Conservation (phyloP, 2,797 vertebrate species). For the Silurus aristotelis region DNA sequence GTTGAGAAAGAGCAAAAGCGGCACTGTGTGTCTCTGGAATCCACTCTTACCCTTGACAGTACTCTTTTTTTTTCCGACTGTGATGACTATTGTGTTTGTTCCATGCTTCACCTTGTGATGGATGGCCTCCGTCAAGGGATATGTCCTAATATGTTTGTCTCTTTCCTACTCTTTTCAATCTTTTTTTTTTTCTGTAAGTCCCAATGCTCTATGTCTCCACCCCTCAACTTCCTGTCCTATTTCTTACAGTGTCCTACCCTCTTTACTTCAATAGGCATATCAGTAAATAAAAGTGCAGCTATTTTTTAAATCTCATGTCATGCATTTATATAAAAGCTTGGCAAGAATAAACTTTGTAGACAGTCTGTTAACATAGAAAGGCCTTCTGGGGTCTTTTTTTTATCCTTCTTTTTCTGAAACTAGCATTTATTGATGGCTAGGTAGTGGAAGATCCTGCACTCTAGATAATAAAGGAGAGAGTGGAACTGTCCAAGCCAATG, state of each 20-base stretch:
- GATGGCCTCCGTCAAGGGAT: conserved; percentile 35
- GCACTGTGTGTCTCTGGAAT: conserved; percentile 28
- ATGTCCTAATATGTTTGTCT: conserved; percentile 35
- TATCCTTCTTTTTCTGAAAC: conserved; percentile 23
- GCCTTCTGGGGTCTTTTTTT: neutral
- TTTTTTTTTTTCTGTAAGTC: conserved; percentile 17
- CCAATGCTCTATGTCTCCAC: neutral
- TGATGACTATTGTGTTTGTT: conserved; percentile 36
- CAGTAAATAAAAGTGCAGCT: conserved; percentile 16
- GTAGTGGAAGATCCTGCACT: conserved; percentile 49
- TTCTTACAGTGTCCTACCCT: neutral
- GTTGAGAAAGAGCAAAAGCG: conserved; percentile 17
- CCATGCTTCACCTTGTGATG: conserved; percentile 30
- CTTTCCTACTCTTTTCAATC: conserved; percentile 22
- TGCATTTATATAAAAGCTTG: conserved; percentile 24
- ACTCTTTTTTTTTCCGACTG: conserved; percentile 15
- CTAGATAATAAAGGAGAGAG: conserved; percentile 56
- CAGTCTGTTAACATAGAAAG: conserved; percentile 41
- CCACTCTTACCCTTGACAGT: conserved; percentile 4
- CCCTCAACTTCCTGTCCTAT: neutral
- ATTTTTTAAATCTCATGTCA: neutral
- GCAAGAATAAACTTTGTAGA: conserved; percentile 20
- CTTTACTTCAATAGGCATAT: conserved; percentile 17
- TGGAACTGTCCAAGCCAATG: conserved; percentile 53
- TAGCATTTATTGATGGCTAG: conserved; percentile 40